Base-by-base conservation (phyloP, 1,140 invertebrate species). In the Tribolium castaneum region DNA sequence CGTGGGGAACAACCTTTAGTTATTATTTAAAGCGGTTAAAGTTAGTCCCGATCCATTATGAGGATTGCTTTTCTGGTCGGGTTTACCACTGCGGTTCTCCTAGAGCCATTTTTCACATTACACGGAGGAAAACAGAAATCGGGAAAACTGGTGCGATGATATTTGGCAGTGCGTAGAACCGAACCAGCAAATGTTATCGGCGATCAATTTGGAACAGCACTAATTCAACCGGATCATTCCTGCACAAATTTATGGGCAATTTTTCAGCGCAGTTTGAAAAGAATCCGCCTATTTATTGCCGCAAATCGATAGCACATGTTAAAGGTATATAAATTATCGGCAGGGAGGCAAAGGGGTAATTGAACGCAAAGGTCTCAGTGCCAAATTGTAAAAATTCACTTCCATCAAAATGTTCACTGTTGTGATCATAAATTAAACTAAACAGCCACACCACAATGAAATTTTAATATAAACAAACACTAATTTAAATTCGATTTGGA, bases 171-270 rank as follows among this genome's bases (percentile, higher is more conserved):
- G 59, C 59, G 59, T 66, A 35, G 30, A 66, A 66, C 59, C 34
- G 30, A 66, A 66, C 30, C 39, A 66, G 25, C 59, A 4, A 66
- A 66, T 30, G 59, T 66, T 66, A 66, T 66, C 59, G 59, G 16
- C 59, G 59, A 66, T 66, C 59, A 66, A 66, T 66, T 66, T 66
- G 30, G 59, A 66, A 66, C 14, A 66, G 59, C 59, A 66, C 59
- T 66, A 66, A 66, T 66, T 66, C 59, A 66, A 66, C 25, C 30
- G 59, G 59, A 66, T 66, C 59, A 66, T 66, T 66, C 59, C 59
- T 35, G 59, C 59, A 66, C 25, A 35, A 66, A 66, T 66, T 66
- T 66, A 66, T 66, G 59, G 59, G 25, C 59, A 66, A 66, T 66
- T 66, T 66, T 66, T 66, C 59, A 66, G 59, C n/a, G 25, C 59